Percentiles rank a stretch among this genome's conserved stretches.
Evolutionary conservation across 2,888 invertebrate genomes (phyloP).

Genomic region (Eristalis arbustorum): DNA sequence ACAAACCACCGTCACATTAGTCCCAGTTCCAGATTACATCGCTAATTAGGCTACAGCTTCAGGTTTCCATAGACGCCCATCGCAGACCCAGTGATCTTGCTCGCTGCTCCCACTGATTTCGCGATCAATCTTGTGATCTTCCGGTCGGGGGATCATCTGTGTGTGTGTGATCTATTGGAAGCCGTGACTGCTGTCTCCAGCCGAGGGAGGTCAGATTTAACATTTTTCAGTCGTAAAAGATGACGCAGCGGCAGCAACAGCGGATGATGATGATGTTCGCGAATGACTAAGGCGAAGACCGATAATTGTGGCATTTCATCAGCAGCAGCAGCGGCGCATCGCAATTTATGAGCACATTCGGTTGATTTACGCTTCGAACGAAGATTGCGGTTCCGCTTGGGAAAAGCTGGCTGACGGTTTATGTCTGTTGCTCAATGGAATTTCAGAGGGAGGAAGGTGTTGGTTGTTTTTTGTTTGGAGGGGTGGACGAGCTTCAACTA

Average conservation of each 20-base stretch:
- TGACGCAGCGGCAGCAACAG: no score
- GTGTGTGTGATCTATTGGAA: background rate
- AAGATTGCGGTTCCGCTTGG: slow-evolving; percentile 4
- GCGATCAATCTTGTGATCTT: background rate
- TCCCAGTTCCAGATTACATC: slow-evolving; percentile 26
- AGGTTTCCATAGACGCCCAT: slow-evolving; percentile 30
- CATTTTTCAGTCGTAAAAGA: slow-evolving; percentile 1
- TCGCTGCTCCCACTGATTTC: background rate
- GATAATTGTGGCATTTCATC: background rate
- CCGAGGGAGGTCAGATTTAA: slow-evolving; percentile 2
- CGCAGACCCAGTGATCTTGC: no score
- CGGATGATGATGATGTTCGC: background rate
- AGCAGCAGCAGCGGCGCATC: background rate
- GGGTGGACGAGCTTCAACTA: no score
- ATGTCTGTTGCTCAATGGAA: background rate
- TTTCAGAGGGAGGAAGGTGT: background rate
- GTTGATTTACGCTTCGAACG: slow-evolving; percentile 2
- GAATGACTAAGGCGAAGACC: background rate
- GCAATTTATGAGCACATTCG: slow-evolving; percentile 14
- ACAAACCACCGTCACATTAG: background rate
- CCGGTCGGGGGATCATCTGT: background rate
- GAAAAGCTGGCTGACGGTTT: background rate
- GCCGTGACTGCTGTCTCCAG: background rate
- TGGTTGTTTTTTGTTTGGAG: background rate
- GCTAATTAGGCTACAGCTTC: slow-evolving; percentile 27